Evolutionary conservation across 1,140 invertebrate genomes (phyloP), one percentile per base, ranked within the genome.

Genomic region (Ladona fulva): DNA sequence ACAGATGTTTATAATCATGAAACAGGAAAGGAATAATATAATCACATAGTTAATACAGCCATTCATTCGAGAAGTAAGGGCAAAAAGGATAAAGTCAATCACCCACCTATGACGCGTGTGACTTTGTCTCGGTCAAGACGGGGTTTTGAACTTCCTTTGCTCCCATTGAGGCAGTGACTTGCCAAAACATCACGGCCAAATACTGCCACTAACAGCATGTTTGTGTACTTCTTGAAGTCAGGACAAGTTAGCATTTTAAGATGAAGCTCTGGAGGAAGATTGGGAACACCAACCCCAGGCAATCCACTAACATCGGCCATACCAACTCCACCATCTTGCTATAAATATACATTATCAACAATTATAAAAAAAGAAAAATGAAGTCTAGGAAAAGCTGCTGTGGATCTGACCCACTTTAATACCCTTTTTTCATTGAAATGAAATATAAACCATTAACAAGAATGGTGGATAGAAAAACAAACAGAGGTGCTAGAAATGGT

Each of bases 141-240:
- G 25, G 78, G 78, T 75, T 79, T 79, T 10, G 78, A 74, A 77
- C 75, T 79, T 24, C 78, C 78, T 73, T 77, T 77, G 29, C 75
- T 79, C n/a, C 78, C 78, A 79, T 79, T 77, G 6, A 79, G 74
- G 42, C 76, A 76, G 37, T 79, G 78, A 22, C 76, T 79, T 16
- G 78, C 78, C 12, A 79, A 73, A 22, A 79, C 75, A 59, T 79
- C 78, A 24, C 78, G 52, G 1, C 78, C 78, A 77, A 79, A 79
- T 29, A 79, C 76, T 29, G 78, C 76, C 37, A 79, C 76, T 42
- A 79, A 25, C 22, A 79, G 25, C 29, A 79, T 79, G 24, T 79
- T 79, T 22, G 78, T 79, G 66, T 79, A 79, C 59, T 79, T 79
- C 25, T 79, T 79, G 29, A 77, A 79, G 19, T 79, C 78, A 25